A percentile compares a stretch with the other conserved stretches of the same genome.
These are phyloP conservation scores for Myotis planiceps DNA, from an alignment of 2,797 vertebrate species.

Conservation along the genomic window DNA sequence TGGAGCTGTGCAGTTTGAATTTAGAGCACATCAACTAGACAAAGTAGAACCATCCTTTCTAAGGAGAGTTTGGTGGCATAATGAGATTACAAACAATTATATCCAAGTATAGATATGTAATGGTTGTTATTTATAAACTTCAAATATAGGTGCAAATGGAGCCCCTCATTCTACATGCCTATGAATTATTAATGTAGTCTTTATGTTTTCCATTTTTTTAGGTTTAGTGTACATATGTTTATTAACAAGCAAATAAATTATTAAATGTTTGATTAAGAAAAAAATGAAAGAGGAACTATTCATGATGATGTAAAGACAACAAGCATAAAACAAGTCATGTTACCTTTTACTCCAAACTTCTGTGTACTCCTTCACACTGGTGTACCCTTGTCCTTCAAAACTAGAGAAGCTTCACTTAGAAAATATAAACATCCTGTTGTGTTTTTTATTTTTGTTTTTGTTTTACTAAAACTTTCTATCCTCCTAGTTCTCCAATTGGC, in stretches of 20 bases:
- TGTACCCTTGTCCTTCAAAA: not conserved
- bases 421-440: not conserved
- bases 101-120: not conserved
- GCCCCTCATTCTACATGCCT: not conserved
- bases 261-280: not conserved
- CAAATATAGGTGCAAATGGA: not conserved
- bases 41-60: not conserved
- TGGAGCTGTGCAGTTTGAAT: not conserved
- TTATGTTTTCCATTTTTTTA: not conserved
- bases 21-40: not conserved
- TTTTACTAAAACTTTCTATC: not conserved
- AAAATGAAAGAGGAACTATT: not conserved
- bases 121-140: not conserved
- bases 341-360: not conserved
- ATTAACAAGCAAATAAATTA: not conserved
- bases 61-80: not conserved
- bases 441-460: not conserved
- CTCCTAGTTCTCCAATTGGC: not conserved
- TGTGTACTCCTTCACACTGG: not conserved
- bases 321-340: not conserved
- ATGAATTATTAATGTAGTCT: not conserved
- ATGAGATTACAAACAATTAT: not conserved
- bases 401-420: not conserved
- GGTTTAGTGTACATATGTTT: not conserved
- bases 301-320: not conserved